These are phyloP conservation scores for Aspidiotus destructor DNA, from an alignment of 2,888 invertebrate species.

Conservation along the genomic window DNA sequence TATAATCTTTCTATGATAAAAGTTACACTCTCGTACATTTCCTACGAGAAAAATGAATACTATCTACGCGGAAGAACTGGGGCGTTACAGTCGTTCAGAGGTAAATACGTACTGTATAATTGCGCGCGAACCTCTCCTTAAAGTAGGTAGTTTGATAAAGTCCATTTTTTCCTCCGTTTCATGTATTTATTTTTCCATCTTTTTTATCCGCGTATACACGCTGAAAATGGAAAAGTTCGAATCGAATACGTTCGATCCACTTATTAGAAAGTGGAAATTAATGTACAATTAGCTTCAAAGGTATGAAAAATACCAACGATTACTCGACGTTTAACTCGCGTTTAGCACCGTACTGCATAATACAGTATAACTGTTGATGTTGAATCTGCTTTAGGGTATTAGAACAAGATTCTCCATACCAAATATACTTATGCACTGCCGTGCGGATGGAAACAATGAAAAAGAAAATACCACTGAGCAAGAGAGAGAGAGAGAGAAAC, in stretches of 20 bases:
- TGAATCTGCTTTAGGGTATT: constrained; percentile 22
- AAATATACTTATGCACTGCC: not conserved
- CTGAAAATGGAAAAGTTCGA: constrained; percentile 11
- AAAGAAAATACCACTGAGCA: not conserved
- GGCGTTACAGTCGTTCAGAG: not conserved
- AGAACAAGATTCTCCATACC: constrained; percentile 19
- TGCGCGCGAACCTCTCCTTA: not conserved
- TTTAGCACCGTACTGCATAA: not conserved
- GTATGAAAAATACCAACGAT: constrained; percentile 8
- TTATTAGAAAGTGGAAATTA: constrained; percentile 30
- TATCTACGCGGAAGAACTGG: not conserved
- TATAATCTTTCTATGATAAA: too few relatives aligned
- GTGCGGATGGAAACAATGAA: not conserved
- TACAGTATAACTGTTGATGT: constrained; percentile 22
- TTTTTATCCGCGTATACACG: not conserved
- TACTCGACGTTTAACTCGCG: not conserved
- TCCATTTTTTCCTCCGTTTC: not conserved
- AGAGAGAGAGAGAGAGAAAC: not conserved
- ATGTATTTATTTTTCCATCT: not conserved
- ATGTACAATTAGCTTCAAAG: constrained; percentile 21
- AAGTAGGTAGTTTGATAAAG: not conserved
- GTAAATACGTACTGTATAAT: not conserved
- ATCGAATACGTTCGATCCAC: constrained; percentile 14
- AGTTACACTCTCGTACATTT: too few relatives aligned
- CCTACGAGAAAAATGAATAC: not conserved